Evolutionary conservation across 2,888 invertebrate genomes (phyloP), one percentile per base, ranked within the genome.

Genomic region (Nomada goodeniana): DNA sequence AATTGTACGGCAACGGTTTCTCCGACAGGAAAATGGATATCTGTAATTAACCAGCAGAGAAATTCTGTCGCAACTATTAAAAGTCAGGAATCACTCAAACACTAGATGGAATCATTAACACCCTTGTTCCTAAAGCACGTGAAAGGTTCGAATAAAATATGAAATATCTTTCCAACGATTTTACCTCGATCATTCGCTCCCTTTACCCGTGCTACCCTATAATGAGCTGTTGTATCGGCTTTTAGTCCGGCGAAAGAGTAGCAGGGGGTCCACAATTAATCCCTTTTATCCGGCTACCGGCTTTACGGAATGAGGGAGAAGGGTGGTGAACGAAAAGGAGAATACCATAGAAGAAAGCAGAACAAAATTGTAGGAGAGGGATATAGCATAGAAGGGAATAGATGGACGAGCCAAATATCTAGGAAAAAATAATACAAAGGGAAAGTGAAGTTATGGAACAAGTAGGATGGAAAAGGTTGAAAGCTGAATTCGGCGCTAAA

Each of bases 151-250:
- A 68, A 55, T 69, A 68, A 79, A 81, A 87, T 87, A 83, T 80
- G 72, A 63, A 72, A 68, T 80, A 70, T 71, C 75, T 77, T 53
- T 53, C 78, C 63, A 29, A 53, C 72, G 71, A 80, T 75, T 65
- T 69, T 59, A 36, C 60, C 52, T 50, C 50, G 67, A 76, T 76
- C 65, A 55, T 59, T 55, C 60, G 44, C 29, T n/a, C 73, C 60
- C 52, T 75, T 85, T 76, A 57, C 18, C 10, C 53, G 50, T 61
- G 74, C 44, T 78, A 67, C 20, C 60, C 71, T 69, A 78, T 87
- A 88, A 88, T 84, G 86, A 87, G 77, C 68, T 76, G 74, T 78
- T 78, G 86, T 88, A 88, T 88, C 81, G 86, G 78, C 59, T 87
- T 86, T 80, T 60, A 57, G 29, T 4, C 57, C 76, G 61, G 76